Evolutionary conservation across 2,888 invertebrate genomes (phyloP).

Genomic region (Yponomeuta sedellus): DNA sequence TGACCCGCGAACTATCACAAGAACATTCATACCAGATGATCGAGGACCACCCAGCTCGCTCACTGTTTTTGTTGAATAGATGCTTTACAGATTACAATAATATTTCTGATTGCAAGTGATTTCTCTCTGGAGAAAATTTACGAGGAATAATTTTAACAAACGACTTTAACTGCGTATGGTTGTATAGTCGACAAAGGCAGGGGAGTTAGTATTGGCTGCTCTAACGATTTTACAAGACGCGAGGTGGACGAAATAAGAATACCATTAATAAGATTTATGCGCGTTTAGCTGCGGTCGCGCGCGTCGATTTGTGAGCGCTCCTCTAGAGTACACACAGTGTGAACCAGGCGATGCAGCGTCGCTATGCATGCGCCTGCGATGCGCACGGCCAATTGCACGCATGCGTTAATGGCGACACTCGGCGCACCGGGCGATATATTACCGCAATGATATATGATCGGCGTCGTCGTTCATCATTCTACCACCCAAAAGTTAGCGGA

Average conservation of each 20-base stretch:
- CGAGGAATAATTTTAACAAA: slow-evolving; percentile 22
- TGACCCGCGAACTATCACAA: slow-evolving; percentile 54
- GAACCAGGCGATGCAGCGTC: slow-evolving; percentile 30
- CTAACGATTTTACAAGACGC: slow-evolving; percentile 62
- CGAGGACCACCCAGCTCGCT: slow-evolving; percentile 60
- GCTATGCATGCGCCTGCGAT: slow-evolving; percentile 30
- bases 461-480: slow-evolving; percentile 70
- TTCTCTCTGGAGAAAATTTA: slow-evolving; percentile 31
- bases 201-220: slow-evolving; percentile 36
- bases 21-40: slow-evolving; percentile 48
- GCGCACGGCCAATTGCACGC: slow-evolving; percentile 62
- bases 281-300: slow-evolving; percentile 59
- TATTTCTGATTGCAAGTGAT: slow-evolving; percentile 54
- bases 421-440: slow-evolving; percentile 69
- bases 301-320: slow-evolving; percentile 69
- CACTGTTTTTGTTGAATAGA: slow-evolving; percentile 36
- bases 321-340: slow-evolving; percentile 38
- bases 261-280: slow-evolving; percentile 71
- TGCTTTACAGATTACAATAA: slow-evolving; percentile 51
- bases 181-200: slow-evolving; percentile 41
- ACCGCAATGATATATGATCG: slow-evolving; percentile 71
- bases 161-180: slow-evolving; percentile 16
- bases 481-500: slow-evolving; percentile 75
- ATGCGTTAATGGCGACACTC: slow-evolving; percentile 75
- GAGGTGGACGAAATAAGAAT: slow-evolving; percentile 64